phyloP scores from a whole-genome alignment of 2,888 invertebrate genomes.

The Drosophila sordidula region DNA sequence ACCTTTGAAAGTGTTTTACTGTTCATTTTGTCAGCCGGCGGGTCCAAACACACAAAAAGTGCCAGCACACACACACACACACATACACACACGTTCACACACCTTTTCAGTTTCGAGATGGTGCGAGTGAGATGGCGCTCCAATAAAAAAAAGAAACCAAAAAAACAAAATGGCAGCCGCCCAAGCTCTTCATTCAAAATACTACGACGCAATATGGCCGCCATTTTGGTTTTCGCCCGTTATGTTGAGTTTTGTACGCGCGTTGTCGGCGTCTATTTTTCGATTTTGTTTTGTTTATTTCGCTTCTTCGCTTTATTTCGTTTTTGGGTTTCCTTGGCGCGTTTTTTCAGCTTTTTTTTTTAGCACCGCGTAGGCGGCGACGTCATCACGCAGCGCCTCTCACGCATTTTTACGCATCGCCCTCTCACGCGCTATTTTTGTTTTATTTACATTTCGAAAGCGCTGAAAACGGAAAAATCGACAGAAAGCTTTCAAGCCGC shows the following conservation, averaged over 20 bases:
- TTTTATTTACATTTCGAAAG: constrained; percentile 76
- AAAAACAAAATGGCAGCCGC: constrained; percentile 75
- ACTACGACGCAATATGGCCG: constrained; percentile 74
- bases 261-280: constrained; percentile 42
- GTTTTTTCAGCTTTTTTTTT: constrained; percentile 16
- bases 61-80: constrained; percentile 6
- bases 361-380: constrained; percentile 59
- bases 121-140: constrained; percentile 42
- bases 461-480: constrained; percentile 39
- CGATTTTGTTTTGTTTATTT: constrained; percentile 70
- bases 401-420: constrained; percentile 54
- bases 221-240: constrained; percentile 73
- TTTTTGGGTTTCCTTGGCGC: constrained; percentile 50
- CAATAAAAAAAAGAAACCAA: background rate
- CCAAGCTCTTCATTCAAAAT: constrained; percentile 55
- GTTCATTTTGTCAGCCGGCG: constrained; percentile 15
- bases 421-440: constrained; percentile 52
- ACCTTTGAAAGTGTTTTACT: constrained; percentile 11
- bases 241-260: constrained; percentile 51
- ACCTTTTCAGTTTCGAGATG: constrained; percentile 21
- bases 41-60: constrained; percentile 14
- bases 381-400: constrained; percentile 59
- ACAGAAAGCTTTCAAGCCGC: constrained; percentile 42
- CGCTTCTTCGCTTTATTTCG: constrained; percentile 46
- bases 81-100: background rate